These are phyloP conservation scores for Numida meleagris DNA, from an alignment of 2,113 vertebrate genomes.

Conservation along the genomic window DNA sequence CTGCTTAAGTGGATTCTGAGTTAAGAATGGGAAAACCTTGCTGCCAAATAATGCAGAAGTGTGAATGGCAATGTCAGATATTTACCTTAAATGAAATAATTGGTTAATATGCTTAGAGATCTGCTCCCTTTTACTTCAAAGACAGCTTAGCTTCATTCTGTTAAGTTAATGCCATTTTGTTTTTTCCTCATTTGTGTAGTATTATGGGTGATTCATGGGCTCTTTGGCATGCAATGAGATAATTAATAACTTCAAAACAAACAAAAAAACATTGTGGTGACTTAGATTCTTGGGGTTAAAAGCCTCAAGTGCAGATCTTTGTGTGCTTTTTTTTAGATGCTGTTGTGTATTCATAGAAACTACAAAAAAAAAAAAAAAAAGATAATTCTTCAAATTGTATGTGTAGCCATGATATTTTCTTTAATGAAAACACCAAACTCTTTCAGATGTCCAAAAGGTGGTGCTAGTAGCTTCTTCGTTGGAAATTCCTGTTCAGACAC, in stretches of 20 bases:
- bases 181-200: neutral
- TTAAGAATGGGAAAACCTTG: neutral
- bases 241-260: neutral
- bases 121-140: neutral
- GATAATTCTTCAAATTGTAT: neutral
- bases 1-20: neutral
- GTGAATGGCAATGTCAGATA: neutral
- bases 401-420: neutral
- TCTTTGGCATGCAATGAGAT: neutral
- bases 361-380: fast-evolving
- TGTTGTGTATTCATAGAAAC: neutral
- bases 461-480: constrained; percentile 77
- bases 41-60: neutral
- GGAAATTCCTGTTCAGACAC: constrained; percentile 74
- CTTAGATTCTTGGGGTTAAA: neutral
- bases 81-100: neutral
- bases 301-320: neutral
- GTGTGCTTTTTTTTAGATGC: neutral
- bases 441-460: constrained; percentile 81
- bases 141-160: neutral
- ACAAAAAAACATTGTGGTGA: neutral
- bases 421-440: neutral
- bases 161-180: neutral
- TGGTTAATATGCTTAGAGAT: neutral
- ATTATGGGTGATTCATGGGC: neutral